Evolutionary conservation across 2,888 invertebrate genomes (phyloP).

Genomic region (Cerceris rybyensis): DNA sequence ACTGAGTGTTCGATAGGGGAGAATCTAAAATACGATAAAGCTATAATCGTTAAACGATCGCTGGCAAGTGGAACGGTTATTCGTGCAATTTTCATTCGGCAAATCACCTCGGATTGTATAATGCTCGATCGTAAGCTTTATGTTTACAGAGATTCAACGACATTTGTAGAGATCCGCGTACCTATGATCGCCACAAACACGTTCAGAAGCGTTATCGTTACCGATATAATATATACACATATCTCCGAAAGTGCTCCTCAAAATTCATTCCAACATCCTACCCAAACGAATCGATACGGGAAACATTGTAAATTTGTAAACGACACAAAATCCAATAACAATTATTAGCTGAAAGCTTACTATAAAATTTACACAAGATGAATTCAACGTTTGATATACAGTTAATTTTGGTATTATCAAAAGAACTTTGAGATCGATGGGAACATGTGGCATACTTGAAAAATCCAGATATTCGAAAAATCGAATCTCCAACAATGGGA

Average conservation of each 20-base stretch:
- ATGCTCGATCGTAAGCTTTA: slow-evolving; percentile 2
- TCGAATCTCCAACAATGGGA: not conserved
- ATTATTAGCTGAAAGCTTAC: no score
- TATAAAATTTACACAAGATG: no score
- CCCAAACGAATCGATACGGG: no score
- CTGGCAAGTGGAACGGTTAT: slow-evolving; percentile 17
- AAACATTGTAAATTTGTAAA: no score
- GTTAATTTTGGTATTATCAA: no score
- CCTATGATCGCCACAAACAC: not conserved
- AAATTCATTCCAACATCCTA: no score
- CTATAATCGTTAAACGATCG: slow-evolving; percentile 17
- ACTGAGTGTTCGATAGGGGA: not conserved
- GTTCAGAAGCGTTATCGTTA: not conserved
- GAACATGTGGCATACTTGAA: no score
- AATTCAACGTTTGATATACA: no score
- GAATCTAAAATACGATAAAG: slow-evolving; percentile 12
- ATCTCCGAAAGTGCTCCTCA: no score
- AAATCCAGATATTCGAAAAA: no score
- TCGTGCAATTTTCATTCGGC: slow-evolving; percentile 9
- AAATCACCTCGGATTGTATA: slow-evolving; percentile 17
- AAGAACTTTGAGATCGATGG: no score
- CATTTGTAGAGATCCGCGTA: slow-evolving; percentile 6
- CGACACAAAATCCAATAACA: no score
- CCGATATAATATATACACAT: not conserved
- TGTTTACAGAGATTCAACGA: slow-evolving; percentile 12